Conservation (phyloP, 1,140 invertebrate genomes). For the Atopsyche davidsoni region DNA sequence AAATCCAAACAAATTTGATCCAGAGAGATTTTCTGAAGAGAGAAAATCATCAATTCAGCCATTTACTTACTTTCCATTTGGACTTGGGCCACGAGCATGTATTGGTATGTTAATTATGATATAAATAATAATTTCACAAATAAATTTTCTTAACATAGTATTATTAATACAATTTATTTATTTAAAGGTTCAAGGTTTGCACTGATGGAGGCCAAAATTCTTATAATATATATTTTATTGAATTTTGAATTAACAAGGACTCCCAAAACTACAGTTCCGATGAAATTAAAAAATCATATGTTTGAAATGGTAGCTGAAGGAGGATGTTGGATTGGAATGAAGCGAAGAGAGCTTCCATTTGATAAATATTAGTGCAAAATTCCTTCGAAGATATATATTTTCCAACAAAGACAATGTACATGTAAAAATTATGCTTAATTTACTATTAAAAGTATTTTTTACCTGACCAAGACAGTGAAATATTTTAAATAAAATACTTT, state of each 20-base stretch:
- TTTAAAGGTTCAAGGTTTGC: slow-evolving; percentile 41
- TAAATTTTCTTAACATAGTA: slow-evolving; percentile 1
- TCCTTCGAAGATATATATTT: no score
- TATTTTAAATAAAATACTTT: neutral
- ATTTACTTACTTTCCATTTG: slow-evolving; percentile 54
- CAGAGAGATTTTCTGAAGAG: slow-evolving; percentile 53
- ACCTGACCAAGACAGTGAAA: neutral
- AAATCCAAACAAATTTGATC: slow-evolving; percentile 59
- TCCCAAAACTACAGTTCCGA: slow-evolving; percentile 19
- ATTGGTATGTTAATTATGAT: slow-evolving; percentile 41
- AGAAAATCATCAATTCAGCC: slow-evolving; percentile 20
- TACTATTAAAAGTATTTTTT: neutral
- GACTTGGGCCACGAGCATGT: slow-evolving; percentile 55
- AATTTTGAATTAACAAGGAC: slow-evolving; percentile 28
- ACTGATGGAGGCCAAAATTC: slow-evolving; percentile 44
- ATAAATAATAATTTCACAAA: neutral
- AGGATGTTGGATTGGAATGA: slow-evolving; percentile 18
- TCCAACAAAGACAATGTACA: no score
- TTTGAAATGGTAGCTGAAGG: slow-evolving; percentile 12
- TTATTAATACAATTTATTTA: slow-evolving; percentile 1
- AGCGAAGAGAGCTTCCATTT: slow-evolving; percentile 13
- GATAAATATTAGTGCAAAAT: no score
- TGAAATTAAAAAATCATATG: slow-evolving; percentile 10
- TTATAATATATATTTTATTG: slow-evolving; percentile 35
- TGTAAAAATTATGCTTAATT: neutral